phyloP scores from a whole-genome alignment of 2,113 vertebrate genomes.

The Oreochromis tanganicae region DNA sequence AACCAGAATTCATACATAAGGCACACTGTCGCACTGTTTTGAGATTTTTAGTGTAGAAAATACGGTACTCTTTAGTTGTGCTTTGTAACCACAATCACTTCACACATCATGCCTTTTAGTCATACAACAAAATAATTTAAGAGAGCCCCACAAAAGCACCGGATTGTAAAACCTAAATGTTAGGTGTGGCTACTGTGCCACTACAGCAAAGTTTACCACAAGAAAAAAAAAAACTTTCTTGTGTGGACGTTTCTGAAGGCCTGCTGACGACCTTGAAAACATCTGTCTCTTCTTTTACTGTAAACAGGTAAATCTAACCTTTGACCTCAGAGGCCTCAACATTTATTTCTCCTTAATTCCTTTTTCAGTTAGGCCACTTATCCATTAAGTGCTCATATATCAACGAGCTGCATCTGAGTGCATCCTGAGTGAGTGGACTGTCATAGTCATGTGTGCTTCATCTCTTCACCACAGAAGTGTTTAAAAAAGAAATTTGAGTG shows the following conservation, averaged over 20 bases:
- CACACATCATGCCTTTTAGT: background rate
- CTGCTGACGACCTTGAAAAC: background rate
- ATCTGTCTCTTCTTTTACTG: conserved; percentile 5
- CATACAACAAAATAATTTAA: background rate
- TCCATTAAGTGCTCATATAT: background rate
- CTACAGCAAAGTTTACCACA: background rate
- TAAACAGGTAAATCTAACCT: background rate
- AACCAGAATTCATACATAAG: background rate
- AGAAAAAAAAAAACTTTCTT: background rate
- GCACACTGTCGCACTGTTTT: fast-evolving
- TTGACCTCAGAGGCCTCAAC: background rate
- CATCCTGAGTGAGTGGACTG: background rate
- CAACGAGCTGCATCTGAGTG: background rate
- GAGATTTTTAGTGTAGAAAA: fast-evolving
- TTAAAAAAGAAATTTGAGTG: background rate
- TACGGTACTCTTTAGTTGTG: fast-evolving
- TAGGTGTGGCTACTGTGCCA: background rate
- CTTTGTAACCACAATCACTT: background rate
- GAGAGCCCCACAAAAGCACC: background rate
- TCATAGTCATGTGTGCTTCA: conserved; percentile 18
- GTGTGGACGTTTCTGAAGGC: background rate
- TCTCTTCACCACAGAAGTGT: conserved; percentile 19
- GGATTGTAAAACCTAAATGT: background rate
- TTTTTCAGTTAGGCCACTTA: background rate
- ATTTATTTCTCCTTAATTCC: conserved; percentile 4